Conservation (phyloP, 1,140 invertebrate genomes). For the Pseudomyrmex dendroicus region DNA sequence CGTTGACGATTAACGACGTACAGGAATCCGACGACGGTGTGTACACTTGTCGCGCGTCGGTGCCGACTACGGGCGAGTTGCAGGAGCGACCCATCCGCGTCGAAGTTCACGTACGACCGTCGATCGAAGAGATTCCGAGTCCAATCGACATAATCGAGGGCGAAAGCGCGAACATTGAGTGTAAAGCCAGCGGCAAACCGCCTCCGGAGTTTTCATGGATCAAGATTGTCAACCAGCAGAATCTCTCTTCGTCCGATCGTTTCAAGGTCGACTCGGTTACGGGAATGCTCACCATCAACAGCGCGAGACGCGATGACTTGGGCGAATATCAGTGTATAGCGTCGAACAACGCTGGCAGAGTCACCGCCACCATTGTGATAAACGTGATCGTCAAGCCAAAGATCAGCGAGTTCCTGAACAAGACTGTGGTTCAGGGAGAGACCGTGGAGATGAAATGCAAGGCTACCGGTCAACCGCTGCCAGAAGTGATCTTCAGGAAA, state of each 20-base stretch:
- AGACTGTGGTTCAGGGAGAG: conserved; percentile 88
- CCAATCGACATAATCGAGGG: conserved; percentile 91
- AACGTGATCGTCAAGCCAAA: conserved; percentile 91
- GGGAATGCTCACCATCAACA: conserved; percentile 90
- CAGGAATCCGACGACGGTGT: conserved; percentile 92
- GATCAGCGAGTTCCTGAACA: conserved; percentile 91
- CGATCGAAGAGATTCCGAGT: conserved; percentile 87
- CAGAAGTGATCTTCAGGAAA: conserved; percentile 91
- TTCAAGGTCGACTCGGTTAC: conserved; percentile 90
- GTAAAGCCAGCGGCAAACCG: conserved; percentile 93
- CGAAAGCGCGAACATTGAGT: conserved; percentile 90
- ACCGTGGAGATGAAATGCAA: conserved; percentile 90
- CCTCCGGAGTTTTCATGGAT: conserved; percentile 93
- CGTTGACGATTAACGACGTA: conserved; percentile 92
- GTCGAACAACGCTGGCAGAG: conserved; percentile 91
- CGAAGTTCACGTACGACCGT: conserved; percentile 92
- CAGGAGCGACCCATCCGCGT: conserved; percentile 90
- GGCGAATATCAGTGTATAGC: conserved; percentile 94
- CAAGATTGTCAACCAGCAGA: conserved; percentile 87
- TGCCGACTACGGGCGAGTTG: conserved; percentile 91
- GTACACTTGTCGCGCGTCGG: conserved; percentile 94
- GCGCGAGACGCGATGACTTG: conserved; percentile 91
- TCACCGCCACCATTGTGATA: conserved; percentile 87
- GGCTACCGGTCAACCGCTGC: conserved; percentile 91
- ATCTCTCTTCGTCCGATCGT: conserved; percentile 89